A percentile compares a stretch with the other conserved stretches of the same genome.
These are phyloP conservation scores for Argyrosomus japonicus DNA, from an alignment of 2,113 vertebrate genomes.

Conservation along the genomic window DNA sequence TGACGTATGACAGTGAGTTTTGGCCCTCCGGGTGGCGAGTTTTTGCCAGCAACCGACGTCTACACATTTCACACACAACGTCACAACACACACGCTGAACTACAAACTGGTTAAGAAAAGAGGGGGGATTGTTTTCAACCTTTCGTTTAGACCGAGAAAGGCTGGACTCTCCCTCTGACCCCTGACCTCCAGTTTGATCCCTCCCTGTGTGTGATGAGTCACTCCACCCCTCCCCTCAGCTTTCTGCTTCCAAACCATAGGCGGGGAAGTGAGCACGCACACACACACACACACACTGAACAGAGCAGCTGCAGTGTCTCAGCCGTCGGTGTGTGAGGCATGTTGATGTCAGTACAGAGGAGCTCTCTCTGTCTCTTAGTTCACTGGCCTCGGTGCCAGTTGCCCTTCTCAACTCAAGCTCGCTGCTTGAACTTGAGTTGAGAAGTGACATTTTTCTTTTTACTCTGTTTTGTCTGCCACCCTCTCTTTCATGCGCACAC, in stretches of 20 bases:
- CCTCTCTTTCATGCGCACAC: background rate
- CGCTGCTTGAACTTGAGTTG: background rate
- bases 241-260: slow-evolving; percentile 22
- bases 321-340: slow-evolving; percentile 68
- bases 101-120: background rate
- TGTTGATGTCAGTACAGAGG: slow-evolving; percentile 68
- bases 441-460: background rate
- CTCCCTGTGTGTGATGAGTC: slow-evolving; percentile 52
- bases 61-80: no score
- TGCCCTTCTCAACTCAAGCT: slow-evolving; percentile 34
- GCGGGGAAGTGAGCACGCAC: slow-evolving; percentile 18
- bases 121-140: slow-evolving; percentile 2
- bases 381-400: slow-evolving; percentile 30
- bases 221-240: slow-evolving; percentile 30
- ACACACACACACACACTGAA: slow-evolving; percentile 21
- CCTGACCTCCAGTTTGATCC: slow-evolving; percentile 42
- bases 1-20: slow-evolving; percentile 13
- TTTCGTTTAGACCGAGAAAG: background rate
- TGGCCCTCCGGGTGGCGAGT: background rate
- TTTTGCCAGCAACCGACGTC: background rate
- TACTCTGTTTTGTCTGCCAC: slow-evolving; percentile 14
- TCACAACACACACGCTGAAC: background rate
- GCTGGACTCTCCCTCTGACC: slow-evolving; percentile 47
- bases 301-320: slow-evolving; percentile 76
- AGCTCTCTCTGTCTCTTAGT: slow-evolving; percentile 55